Percentiles rank a stretch among this genome's conserved stretches.
phyloP scores from a whole-genome alignment of 2,797 vertebrate species.

The Catharus ustulatus region DNA sequence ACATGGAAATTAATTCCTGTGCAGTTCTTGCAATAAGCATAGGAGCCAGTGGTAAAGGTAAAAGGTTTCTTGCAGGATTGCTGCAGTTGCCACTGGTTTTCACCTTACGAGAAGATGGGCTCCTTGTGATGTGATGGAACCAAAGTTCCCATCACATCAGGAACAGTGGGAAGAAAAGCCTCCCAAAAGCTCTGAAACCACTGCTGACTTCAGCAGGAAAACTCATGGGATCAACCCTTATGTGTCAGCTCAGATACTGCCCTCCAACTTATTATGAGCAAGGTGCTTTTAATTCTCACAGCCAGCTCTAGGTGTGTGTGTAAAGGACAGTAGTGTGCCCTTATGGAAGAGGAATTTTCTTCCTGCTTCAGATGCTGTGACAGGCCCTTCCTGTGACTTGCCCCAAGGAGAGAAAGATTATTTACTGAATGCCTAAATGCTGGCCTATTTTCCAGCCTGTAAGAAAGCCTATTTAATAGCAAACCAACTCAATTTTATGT shows the following conservation, averaged over 20 bases:
- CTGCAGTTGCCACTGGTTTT: neutral
- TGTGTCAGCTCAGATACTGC: neutral
- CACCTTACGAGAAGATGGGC: neutral
- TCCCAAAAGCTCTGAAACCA: constrained; percentile 1
- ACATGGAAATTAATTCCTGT: neutral
- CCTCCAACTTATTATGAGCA: neutral
- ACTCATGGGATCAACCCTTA: neutral
- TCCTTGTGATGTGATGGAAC: neutral
- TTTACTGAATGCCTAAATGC: neutral
- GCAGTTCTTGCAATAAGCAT: neutral
- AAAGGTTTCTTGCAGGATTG: neutral
- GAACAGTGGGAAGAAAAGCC: neutral
- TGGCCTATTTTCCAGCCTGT: neutral
- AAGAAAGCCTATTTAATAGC: neutral
- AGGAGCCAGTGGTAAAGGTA: neutral
- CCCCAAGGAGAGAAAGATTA: neutral
- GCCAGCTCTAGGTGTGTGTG: neutral
- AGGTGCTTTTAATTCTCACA: neutral
- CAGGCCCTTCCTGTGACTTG: neutral
- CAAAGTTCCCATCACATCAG: neutral
- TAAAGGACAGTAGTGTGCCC: neutral
- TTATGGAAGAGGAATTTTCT: neutral
- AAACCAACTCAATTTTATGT: neutral
- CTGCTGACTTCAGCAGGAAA: neutral
- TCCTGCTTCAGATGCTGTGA: neutral